Evolutionary conservation across 2,113 vertebrate species (phyloP), one percentile per base, ranked within the genome.

Genomic region (Cyphotilapia sp.): DNA sequence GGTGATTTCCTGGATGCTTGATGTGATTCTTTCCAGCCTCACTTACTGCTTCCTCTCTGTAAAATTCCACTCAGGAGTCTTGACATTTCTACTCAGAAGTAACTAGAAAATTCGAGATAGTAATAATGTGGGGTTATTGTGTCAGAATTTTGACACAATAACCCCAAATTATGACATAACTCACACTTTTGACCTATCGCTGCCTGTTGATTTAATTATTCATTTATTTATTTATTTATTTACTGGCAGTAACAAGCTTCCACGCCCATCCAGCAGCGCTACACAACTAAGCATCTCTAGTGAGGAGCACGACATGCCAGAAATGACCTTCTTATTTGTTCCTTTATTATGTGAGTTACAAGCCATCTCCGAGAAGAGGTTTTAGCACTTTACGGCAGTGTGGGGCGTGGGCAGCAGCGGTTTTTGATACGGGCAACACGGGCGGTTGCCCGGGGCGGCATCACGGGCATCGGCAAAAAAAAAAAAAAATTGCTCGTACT

Each of bases 381-480:
- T 24, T 94, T 87, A 88, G 38, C 47, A 38, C 85, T 66, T 86
- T 71, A 92, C 17, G 94, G 31, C 80, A 16, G 31, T 1, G 69
- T 12, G 83, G 49, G 4, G 49, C 17, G 17, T 51, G 47, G 16
- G 47, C 5, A 42, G 40, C 12, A 42, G 11, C 40, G 5, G 40
- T 47, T 47, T 47, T 47, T 7, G 45, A 45, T 7, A 45, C 6
- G 7, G 31, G 35, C 35, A 4, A 38, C 9, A 38, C 1, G 7
- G 45, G 38, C 38, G 10, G 10, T 49, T 49, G 45, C 1, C 45
- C 2, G 16, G 7, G 45, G 45, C 16, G 4, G 45, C 45, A 49
- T 17, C 45, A 49, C 45, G 4, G 45, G 1, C 16, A 49, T 49
- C 4, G 4, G 45, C 45, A 45, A 42, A 42, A 42, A 17, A 17